Percentiles rank a stretch among this genome's conserved stretches.
Evolutionary conservation across 2,797 vertebrate genomes (phyloP).

Genomic region (Centropyge bicolor): DNA sequence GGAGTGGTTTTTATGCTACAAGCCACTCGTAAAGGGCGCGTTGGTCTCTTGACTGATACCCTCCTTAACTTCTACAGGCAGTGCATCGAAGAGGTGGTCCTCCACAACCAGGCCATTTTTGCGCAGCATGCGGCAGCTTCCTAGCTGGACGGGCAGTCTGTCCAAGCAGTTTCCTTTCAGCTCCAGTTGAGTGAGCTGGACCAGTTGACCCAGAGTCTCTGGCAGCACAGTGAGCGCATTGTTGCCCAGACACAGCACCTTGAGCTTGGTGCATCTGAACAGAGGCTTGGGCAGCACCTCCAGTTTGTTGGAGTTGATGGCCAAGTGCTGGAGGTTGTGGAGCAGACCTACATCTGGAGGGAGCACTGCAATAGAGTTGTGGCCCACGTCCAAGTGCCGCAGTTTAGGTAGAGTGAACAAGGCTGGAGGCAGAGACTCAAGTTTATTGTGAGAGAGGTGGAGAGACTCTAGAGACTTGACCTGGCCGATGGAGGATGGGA

Average conservation of each 20-base stretch:
- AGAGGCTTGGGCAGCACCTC: slow-evolving; percentile 92
- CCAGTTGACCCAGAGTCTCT: slow-evolving; percentile 90
- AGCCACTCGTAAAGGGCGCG: slow-evolving; percentile 88
- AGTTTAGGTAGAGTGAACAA: slow-evolving; percentile 96
- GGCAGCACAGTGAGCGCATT: slow-evolving; percentile 92
- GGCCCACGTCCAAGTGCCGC: slow-evolving; percentile 92
- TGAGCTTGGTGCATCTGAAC: slow-evolving; percentile 94
- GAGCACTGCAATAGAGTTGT: slow-evolving; percentile 92
- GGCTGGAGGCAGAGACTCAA: slow-evolving; percentile 91
- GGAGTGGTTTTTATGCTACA: slow-evolving; percentile 77
- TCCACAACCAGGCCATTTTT: slow-evolving; percentile 92
- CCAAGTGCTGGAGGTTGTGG: slow-evolving; percentile 94
- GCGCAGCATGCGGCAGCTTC: slow-evolving; percentile 92
- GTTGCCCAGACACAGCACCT: slow-evolving; percentile 93
- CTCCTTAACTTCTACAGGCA: slow-evolving; percentile 95
- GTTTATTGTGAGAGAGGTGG: slow-evolving; percentile 96
- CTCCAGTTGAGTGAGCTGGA: slow-evolving; percentile 94
- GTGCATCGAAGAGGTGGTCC: slow-evolving; percentile 95
- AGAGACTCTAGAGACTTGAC: slow-evolving; percentile 95
- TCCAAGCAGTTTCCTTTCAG: slow-evolving; percentile 96
- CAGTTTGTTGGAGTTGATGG: slow-evolving; percentile 94
- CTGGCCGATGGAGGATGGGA: slow-evolving; percentile 94
- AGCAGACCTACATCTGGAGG: slow-evolving; percentile 92
- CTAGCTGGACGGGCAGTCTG: slow-evolving; percentile 90
- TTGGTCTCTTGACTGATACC: slow-evolving; percentile 90